A percentile compares a stretch with the other conserved stretches of the same genome.
These are phyloP conservation scores for Diarsia brunnea DNA, from an alignment of 2,888 invertebrate genomes.

Conservation along the genomic window DNA sequence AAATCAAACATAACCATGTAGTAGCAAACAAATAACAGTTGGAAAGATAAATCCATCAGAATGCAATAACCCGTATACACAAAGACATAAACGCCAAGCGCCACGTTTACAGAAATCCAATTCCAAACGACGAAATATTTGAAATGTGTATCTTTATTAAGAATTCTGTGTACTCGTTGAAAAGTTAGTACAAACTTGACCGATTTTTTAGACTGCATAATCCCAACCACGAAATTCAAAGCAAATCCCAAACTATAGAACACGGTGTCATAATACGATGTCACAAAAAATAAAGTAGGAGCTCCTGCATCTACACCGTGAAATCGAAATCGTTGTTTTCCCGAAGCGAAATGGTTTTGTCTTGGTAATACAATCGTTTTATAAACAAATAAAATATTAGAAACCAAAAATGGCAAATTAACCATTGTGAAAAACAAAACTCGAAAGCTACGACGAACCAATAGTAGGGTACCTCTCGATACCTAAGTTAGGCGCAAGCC, in stretches of 20 bases:
- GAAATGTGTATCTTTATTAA: neutral
- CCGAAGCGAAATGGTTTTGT: no score
- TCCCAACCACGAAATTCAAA: conserved; percentile 1
- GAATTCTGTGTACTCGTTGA: conserved; percentile 25
- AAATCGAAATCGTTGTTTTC: no score
- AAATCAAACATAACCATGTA: neutral
- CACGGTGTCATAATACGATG: neutral
- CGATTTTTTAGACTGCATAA: neutral
- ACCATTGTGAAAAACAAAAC: no score
- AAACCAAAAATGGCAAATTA: no score
- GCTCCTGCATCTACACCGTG: neutral
- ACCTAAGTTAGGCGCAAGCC: no score
- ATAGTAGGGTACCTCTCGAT: no score
- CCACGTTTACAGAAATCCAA: conserved; percentile 5
- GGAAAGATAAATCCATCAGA: neutral
- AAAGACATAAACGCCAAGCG: neutral
- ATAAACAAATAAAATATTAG: no score
- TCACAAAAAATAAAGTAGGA: neutral
- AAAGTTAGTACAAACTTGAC: neutral
- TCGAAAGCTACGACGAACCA: no score
- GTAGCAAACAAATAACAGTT: neutral
- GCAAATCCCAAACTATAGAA: conserved; percentile 8
- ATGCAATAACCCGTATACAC: neutral
- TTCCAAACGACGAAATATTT: conserved; percentile 3
- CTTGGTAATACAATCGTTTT: no score